A percentile compares a stretch with the other conserved stretches of the same genome.
phyloP scores from a whole-genome alignment of 2,797 vertebrate species.

The Bradypodion pumilum region DNA sequence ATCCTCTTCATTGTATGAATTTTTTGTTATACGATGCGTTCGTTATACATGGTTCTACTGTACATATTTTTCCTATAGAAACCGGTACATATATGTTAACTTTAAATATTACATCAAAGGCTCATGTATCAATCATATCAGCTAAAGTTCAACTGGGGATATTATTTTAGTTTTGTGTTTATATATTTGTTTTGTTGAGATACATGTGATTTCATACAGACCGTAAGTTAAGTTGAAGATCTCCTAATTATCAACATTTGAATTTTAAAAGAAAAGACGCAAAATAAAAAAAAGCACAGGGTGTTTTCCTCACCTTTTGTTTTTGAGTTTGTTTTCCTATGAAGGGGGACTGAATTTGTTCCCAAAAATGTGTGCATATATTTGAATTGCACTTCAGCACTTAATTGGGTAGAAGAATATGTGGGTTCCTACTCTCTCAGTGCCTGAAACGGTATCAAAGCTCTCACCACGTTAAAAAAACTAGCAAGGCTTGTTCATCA shows the following conservation, averaged over 20 bases:
- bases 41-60: too few relatives aligned
- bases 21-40: too few relatives aligned
- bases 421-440: neutral
- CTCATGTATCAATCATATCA: too few relatives aligned
- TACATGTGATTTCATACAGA: conserved; percentile 11
- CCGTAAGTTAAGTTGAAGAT: conserved; percentile 21
- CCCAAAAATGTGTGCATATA: neutral
- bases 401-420: conserved; percentile 13
- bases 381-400: neutral
- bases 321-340: neutral
- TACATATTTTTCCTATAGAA: too few relatives aligned
- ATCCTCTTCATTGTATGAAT: too few relatives aligned
- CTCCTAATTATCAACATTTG: conserved; percentile 26
- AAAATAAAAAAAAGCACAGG: conserved; percentile 17
- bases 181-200: conserved; percentile 23
- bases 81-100: too few relatives aligned
- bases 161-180: conserved; percentile 3
- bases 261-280: conserved; percentile 21
- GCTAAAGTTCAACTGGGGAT: conserved; percentile 9
- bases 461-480: conserved; percentile 14
- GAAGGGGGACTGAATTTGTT: conserved; percentile 1
- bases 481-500: conserved; percentile 18
- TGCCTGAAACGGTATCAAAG: conserved; percentile 15
- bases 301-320: conserved; percentile 11
- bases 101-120: too few relatives aligned